Evolutionary conservation across 2,888 invertebrate genomes (phyloP), one percentile per base, ranked within the genome.

Genomic region (Macrophya alboannulata): DNA sequence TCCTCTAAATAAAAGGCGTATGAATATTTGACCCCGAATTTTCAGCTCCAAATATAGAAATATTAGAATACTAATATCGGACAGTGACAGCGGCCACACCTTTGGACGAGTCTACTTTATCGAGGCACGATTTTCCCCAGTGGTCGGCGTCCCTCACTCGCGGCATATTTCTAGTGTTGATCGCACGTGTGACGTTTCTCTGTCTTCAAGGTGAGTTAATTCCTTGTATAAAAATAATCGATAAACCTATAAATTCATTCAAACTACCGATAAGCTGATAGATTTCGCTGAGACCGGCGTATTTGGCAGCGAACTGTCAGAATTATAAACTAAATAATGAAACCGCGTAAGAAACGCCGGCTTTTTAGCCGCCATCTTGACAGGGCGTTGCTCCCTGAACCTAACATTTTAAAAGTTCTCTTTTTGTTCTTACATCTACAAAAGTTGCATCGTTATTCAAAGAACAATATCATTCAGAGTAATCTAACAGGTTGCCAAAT

Each of bases 61-160:
- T 83, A 45, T 37, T 15, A 15, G n/a, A 59, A 31, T 48, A 83
- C 15, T 51, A 21, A 83, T 83, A 25, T 43, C 71, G 71, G 25
- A 68, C 25, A 45, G 65, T 48, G 48, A 37, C 51, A 83, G 48
- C 83, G 43, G 71, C 83, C 83, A 83, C 83, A 83, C 83, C 83
- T 83, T 88, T 89, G 92, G 93, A 89, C 90, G 92, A 92, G 90
- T 93, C 93, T 91, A 93, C 91, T 91, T 81, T 45, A 84, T 77
- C 86, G 81, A 83, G 83, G 68, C 83, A 83, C 83, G 83, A 83
- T 83, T 83, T 83, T 83, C 21, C 83, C 43, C 71, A 83, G 83
- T 83, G 83, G 83, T 83, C 83, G 83, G 83, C 83, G 83, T 83
- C 83, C 71, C 83, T 83, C 83, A 83, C 83, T 83, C 83, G 68